Evolutionary conservation across 2,113 vertebrate genomes (phyloP), one percentile per base, ranked within the genome.

Genomic region (Albula glossodonta): DNA sequence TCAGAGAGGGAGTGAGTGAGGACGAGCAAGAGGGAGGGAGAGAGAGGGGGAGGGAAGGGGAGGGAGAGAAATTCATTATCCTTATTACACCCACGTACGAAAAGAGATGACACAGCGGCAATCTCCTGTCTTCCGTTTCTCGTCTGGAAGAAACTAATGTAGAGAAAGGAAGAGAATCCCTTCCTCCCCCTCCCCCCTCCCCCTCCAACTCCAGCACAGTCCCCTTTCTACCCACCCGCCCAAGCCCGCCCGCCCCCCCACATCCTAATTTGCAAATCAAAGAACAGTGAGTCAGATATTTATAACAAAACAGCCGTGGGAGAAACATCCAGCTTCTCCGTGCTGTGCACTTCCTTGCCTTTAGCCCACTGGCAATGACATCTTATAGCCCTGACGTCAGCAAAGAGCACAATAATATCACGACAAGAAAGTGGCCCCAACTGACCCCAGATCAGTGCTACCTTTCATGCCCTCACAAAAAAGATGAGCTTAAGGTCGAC

Each of bases 241-340:
- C 60, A 66, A 66, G 91, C 86, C 88, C 87, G 15, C 19, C n/a
- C 48, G 25, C 41, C 19, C 83, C 83, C 77, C 78, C 78, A 41
- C 31, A 83, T 60, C 86, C 87, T 92, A 89, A 93, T 93, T 92
- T 93, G 91, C 93, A 94, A 94, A 93, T 95, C 89, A 93, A 93
- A 93, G 90, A 91, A 87, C 89, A 89, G 89, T 91, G 91, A 94
- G 88, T 90, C 90, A 93, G 88, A 90, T 91, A 92, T 94, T 93
- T 93, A 92, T 91, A 92, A 87, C 78, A 70, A 90, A 90, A 90
- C 88, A 92, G 91, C 92, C 93, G 87, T 88, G 88, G 90, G 92
- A 90, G 86, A 85, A 87, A 83, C 87, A 87, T 84, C 86, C 81
- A 78, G 79, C 66, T 88, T 81, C 87, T 82, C 78, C 78, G 60